These are phyloP conservation scores for Alectoris magna DNA, from an alignment of 2,797 vertebrate genomes.

Conservation along the genomic window DNA sequence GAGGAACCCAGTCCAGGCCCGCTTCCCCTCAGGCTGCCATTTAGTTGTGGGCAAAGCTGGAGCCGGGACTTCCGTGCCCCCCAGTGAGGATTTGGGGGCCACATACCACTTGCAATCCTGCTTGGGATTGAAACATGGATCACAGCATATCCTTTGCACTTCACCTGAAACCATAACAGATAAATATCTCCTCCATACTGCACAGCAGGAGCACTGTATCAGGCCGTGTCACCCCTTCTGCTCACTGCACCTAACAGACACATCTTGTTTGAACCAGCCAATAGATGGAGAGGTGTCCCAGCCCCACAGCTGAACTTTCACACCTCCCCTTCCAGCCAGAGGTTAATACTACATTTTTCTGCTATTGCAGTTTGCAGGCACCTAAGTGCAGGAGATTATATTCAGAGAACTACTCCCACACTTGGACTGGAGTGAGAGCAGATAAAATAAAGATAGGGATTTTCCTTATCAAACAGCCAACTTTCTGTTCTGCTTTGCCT, in stretches of 20 bases:
- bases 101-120: background rate
- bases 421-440: background rate
- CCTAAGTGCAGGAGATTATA: background rate
- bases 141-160: background rate
- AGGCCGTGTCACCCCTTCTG: background rate
- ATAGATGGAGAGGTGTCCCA: accelerated
- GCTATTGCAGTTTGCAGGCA: background rate
- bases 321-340: background rate
- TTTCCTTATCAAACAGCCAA: background rate
- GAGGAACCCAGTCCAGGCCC: constrained; percentile 2
- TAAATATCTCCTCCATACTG: constrained; percentile 36
- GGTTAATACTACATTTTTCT: background rate
- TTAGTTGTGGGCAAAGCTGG: background rate
- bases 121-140: constrained; percentile 46
- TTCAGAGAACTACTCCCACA: background rate
- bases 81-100: background rate
- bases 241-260: background rate
- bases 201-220: background rate
- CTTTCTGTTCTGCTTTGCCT: background rate
- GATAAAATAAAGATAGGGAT: background rate
- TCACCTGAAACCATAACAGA: background rate
- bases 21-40: background rate
- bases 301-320: background rate
- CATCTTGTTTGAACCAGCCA: background rate
- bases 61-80: background rate